Conservation (phyloP, 2,113 vertebrate species). For the Zapornia atra region DNA sequence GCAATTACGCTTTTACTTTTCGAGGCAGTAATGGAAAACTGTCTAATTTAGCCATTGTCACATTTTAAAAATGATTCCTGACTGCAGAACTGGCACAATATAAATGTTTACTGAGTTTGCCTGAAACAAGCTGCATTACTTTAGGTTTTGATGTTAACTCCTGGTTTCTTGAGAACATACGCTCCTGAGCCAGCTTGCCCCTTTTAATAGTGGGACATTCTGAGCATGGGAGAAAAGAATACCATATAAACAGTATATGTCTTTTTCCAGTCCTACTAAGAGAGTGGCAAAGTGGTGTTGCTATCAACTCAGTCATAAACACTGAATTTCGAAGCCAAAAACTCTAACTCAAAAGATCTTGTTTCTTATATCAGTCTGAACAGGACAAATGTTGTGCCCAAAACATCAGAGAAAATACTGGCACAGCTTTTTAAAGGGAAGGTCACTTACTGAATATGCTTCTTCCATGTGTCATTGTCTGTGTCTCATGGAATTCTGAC, state of each 20-base stretch:
- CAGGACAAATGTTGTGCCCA: background rate
- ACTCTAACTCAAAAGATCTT: background rate
- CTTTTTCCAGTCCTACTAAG: background rate
- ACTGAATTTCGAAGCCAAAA: background rate
- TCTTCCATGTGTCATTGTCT: background rate
- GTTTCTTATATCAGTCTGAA: background rate
- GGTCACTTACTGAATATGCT: background rate
- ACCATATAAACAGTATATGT: background rate
- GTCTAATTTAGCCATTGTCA: conserved; percentile 27
- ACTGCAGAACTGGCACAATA: background rate
- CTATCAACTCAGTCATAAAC: background rate
- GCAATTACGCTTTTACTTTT: conserved; percentile 42
- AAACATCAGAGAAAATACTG: background rate
- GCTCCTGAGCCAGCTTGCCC: background rate
- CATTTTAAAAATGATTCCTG: conserved; percentile 40
- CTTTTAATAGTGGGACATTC: background rate
- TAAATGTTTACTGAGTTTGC: conserved; percentile 36
- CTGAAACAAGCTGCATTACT: conserved; percentile 6
- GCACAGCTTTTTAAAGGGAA: background rate
- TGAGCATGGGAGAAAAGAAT: background rate
- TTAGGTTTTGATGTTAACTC: conserved; percentile 2
- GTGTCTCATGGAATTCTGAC: background rate
- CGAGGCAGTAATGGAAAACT: conserved; percentile 29
- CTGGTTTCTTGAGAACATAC: background rate
- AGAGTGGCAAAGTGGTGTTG: background rate